Evolutionary conservation across 2,113 vertebrate species (phyloP).

Genomic region (Toxotes chatareus): DNA sequence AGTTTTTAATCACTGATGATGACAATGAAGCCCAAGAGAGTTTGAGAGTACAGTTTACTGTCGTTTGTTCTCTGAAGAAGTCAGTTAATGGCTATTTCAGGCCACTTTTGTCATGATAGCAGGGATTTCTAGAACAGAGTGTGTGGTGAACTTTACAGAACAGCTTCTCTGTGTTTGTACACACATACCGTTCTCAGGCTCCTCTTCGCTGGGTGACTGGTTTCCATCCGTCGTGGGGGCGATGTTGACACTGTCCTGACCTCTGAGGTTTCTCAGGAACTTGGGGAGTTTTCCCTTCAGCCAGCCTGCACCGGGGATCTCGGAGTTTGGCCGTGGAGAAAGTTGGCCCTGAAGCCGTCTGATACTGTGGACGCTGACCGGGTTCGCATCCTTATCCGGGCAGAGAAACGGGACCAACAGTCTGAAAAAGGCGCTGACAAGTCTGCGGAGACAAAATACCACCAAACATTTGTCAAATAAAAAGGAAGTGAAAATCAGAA

Average conservation of each 20-base stretch:
- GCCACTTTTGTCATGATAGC: too few relatives aligned
- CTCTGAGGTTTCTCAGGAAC: neutral
- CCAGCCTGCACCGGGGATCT: neutral
- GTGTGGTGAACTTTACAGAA: too few relatives aligned
- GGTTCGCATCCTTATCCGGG: neutral
- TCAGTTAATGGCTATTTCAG: too few relatives aligned
- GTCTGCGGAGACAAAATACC: neutral
- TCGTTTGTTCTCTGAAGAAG: too few relatives aligned
- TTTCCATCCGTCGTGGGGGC: fast-evolving
- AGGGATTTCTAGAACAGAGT: too few relatives aligned
- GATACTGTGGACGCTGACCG: neutral
- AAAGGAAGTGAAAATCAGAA: neutral
- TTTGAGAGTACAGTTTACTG: too few relatives aligned
- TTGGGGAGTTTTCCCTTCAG: slow-evolving; percentile 14
- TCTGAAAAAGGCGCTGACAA: neutral
- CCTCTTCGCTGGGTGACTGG: fast-evolving
- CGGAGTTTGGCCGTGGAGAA: neutral
- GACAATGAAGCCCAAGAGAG: too few relatives aligned
- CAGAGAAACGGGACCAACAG: neutral
- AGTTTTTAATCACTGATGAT: too few relatives aligned
- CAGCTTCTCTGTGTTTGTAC: too few relatives aligned
- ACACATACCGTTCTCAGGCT: neutral
- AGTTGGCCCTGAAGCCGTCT: neutral
- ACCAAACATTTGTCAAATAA: neutral
- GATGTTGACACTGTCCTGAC: fast-evolving